phyloP scores from a whole-genome alignment of 2,113 vertebrate species.

The Trochalopteron elliotii region DNA sequence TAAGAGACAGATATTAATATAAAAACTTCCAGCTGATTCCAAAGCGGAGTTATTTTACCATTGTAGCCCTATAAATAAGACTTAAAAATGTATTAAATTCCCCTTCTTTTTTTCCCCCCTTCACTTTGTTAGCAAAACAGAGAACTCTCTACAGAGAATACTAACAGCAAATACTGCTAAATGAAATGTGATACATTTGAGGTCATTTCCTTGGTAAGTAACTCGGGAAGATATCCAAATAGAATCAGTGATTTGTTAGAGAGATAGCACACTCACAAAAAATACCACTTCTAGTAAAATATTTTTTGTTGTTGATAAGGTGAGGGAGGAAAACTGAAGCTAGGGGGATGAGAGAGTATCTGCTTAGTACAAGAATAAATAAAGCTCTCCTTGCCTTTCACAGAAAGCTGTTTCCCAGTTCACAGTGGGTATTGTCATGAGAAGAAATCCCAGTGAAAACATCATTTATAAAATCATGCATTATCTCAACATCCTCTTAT shows the following conservation, averaged over 20 bases:
- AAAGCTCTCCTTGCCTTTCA: neutral
- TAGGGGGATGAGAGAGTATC: neutral
- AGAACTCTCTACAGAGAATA: neutral
- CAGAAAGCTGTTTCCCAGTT: neutral
- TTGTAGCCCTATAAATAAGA: neutral
- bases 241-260: neutral
- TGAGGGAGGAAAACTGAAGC: neutral
- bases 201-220: neutral
- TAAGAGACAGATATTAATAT: neutral
- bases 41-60: neutral
- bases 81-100: neutral
- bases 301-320: neutral
- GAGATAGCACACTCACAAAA: neutral
- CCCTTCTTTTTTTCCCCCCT: accelerated
- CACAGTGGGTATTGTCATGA: neutral
- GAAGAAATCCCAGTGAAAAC: neutral
- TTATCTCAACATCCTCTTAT: neutral
- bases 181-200: neutral
- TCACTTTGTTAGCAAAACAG: neutral
- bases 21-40: neutral
- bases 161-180: neutral
- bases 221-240: neutral
- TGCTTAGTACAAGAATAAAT: neutral
- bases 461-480: neutral
- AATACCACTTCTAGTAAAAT: neutral